Conservation (phyloP, 2,113 vertebrate species). For the Chloropsis cyanopogon region DNA sequence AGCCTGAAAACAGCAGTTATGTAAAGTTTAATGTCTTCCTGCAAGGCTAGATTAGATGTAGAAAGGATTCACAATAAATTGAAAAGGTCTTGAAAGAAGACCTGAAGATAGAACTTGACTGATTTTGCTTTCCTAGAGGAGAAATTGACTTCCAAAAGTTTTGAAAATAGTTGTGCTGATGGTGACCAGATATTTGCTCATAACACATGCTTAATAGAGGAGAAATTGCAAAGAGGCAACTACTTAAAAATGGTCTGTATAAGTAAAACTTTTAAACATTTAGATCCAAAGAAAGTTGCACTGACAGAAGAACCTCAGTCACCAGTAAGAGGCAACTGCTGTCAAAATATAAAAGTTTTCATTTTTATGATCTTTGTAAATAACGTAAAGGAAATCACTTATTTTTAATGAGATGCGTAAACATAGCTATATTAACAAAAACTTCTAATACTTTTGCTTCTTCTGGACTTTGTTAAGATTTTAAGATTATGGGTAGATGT, state of each 20-base stretch:
- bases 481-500: not conserved
- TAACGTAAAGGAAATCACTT: not conserved
- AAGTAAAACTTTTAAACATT: not conserved
- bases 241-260: not conserved
- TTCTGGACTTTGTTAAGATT: not conserved
- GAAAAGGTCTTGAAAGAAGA: not conserved
- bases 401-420: not conserved
- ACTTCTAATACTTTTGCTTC: not conserved
- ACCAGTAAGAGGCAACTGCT: not conserved
- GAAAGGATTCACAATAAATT: not conserved
- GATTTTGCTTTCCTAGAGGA: not conserved
- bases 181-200: not conserved
- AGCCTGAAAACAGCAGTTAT: not conserved
- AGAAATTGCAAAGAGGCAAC: not conserved
- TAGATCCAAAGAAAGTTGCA: not conserved
- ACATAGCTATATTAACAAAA: not conserved
- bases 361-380: not conserved
- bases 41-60: not conserved
- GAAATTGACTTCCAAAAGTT: not conserved
- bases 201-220: not conserved
- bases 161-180: not conserved
- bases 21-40: not conserved
- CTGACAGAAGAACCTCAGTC: not conserved
- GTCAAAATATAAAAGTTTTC: not conserved
- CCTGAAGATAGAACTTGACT: not conserved